Percentiles rank a stretch among this genome's conserved stretches.
Evolutionary conservation across 1,140 invertebrate genomes (phyloP).

Genomic region (Gerris buenoi): DNA sequence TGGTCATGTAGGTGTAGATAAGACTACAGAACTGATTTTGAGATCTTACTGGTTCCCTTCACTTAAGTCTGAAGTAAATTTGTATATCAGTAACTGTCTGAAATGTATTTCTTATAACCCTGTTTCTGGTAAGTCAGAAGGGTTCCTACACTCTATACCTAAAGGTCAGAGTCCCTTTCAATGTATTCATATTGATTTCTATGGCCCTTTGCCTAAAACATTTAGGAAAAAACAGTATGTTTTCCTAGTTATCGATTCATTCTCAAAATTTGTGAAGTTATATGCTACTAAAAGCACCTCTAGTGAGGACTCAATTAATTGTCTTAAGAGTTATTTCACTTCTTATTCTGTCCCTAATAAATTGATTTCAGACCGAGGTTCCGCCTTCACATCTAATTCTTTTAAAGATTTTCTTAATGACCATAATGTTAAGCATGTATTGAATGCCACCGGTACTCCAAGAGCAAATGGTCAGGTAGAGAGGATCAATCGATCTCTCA

Average conservation of each 20-base stretch:
- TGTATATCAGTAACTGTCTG: slow-evolving; percentile 18
- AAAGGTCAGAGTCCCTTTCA: not conserved
- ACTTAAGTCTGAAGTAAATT: slow-evolving; percentile 13
- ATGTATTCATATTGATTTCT: not conserved
- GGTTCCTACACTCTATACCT: not conserved
- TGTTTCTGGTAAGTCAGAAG: slow-evolving; percentile 7
- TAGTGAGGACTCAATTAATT: not conserved
- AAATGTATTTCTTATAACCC: slow-evolving; percentile 21
- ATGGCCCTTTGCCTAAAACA: slow-evolving; percentile 9
- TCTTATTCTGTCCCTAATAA: not conserved
- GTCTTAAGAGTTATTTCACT: not conserved
- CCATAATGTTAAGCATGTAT: not conserved
- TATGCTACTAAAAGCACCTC: slow-evolving; percentile 12
- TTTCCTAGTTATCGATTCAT: slow-evolving; percentile 14
- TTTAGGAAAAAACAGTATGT: slow-evolving; percentile 10
- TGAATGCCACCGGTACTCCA: not conserved
- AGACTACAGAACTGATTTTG: slow-evolving; percentile 16
- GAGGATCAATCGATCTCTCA: slow-evolving; percentile 10
- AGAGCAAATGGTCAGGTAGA: slow-evolving; percentile 13
- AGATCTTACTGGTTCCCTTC: slow-evolving; percentile 19
- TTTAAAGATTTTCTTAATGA: not conserved
- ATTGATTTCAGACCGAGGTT: not conserved
- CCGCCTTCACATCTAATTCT: not conserved
- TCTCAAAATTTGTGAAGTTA: slow-evolving; percentile 17
- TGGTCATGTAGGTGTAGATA: slow-evolving; percentile 22